Percentiles rank a stretch among this genome's conserved stretches.
Evolutionary conservation across 2,797 vertebrate genomes (phyloP).

Genomic region (Poeciliopsis turneri): DNA sequence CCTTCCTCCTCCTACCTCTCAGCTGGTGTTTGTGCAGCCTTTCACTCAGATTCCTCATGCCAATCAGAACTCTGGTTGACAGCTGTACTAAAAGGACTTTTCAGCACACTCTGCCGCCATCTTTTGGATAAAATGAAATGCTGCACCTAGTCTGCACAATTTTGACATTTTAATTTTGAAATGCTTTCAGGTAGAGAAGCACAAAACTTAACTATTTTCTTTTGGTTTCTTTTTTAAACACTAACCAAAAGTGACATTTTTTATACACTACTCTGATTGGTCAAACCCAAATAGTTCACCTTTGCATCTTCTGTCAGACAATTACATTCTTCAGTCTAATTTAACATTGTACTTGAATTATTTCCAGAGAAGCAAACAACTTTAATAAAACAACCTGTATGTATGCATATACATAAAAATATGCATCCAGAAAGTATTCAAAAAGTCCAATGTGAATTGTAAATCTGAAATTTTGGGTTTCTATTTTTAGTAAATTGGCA

Average conservation of each 20-base stretch:
- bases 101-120: constrained; percentile 28
- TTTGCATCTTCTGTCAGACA: constrained; percentile 29
- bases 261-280: background rate
- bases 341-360: background rate
- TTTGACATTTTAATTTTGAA: no score
- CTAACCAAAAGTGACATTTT: background rate
- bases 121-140: constrained; percentile 44
- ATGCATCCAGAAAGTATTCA: background rate
- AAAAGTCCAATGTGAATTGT: no score
- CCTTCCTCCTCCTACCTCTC: constrained; percentile 37
- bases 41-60: constrained; percentile 40
- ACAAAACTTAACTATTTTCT: background rate
- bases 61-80: constrained; percentile 41
- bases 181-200: no score
- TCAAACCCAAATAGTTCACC: constrained; percentile 43
- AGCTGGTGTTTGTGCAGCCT: constrained; percentile 49
- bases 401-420: background rate
- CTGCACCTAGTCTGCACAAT: background rate
- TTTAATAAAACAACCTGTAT: constrained; percentile 16
- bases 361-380: constrained; percentile 22
- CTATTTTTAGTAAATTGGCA: background rate
- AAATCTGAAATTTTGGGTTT: background rate
- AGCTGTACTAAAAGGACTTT: background rate
- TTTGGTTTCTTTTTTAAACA: background rate
- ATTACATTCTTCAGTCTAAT: constrained; percentile 2